Evolutionary conservation across 2,888 invertebrate genomes (phyloP).

Genomic region (Melanotus villosus): DNA sequence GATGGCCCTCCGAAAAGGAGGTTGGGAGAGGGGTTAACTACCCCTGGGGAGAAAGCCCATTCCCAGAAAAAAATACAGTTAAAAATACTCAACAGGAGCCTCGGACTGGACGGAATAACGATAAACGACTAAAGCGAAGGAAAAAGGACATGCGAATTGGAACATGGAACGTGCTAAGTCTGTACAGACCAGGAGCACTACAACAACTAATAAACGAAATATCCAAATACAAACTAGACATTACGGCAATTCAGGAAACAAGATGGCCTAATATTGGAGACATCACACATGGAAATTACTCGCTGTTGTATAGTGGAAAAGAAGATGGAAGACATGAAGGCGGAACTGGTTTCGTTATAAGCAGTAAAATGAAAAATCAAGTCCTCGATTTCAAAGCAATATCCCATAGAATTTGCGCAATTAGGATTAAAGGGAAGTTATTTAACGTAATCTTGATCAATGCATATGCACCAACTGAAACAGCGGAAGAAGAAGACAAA

Average conservation of each 20-base stretch:
- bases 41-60: background rate
- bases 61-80: background rate
- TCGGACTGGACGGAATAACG: background rate
- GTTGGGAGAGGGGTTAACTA: background rate
- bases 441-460: background rate
- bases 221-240: too few relatives aligned
- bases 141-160: background rate
- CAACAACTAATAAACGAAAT: too few relatives aligned
- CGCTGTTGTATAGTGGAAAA: too few relatives aligned
- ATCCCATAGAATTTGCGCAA: background rate
- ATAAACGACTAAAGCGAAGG: background rate
- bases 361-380: background rate
- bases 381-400: background rate
- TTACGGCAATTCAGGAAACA: too few relatives aligned
- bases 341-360: background rate
- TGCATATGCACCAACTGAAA: background rate
- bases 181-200: background rate
- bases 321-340: too few relatives aligned
- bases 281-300: too few relatives aligned
- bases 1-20: too few relatives aligned
- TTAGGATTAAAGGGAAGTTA: background rate
- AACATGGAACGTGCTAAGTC: conserved; percentile 1
- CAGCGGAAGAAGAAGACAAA: background rate
- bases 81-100: background rate
- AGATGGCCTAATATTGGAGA: too few relatives aligned